Conservation (phyloP, 2,888 invertebrate genomes). For the Hypena proboscidalis region DNA sequence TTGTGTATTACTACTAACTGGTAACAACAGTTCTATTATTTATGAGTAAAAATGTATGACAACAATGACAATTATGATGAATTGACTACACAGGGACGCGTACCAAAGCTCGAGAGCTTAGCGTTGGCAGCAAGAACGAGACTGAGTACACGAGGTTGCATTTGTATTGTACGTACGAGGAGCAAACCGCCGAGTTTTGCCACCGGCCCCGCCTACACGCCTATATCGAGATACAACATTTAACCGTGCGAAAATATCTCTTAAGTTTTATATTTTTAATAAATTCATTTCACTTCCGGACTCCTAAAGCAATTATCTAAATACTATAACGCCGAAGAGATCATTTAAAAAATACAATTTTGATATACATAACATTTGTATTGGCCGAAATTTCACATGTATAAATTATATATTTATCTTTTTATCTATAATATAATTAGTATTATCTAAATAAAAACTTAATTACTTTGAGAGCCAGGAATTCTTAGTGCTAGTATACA, state of each 20-base stretch:
- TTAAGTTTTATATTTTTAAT: constrained; percentile 78
- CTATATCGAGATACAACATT: constrained; percentile 68
- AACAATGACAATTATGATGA: constrained; percentile 63
- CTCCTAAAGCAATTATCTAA: constrained; percentile 84
- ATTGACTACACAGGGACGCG: constrained; percentile 62
- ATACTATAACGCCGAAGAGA: constrained; percentile 80
- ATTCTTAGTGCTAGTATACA: constrained; percentile 72
- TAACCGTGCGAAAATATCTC: constrained; percentile 85
- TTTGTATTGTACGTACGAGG: constrained; percentile 1
- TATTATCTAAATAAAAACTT: constrained; percentile 76
- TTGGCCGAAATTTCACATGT: constrained; percentile 78
- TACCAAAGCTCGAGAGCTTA: constrained; percentile 46
- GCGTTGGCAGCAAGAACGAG: constrained; percentile 26
- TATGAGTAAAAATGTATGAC: constrained; percentile 52
- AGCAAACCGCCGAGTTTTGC: constrained; percentile 43
- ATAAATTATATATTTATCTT: constrained; percentile 70
- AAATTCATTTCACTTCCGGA: constrained; percentile 83
- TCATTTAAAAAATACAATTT: constrained; percentile 85
- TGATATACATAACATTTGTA: constrained; percentile 80
- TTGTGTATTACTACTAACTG: constrained; percentile 65
- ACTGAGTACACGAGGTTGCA: constrained; percentile 6
- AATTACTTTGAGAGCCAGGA: constrained; percentile 85
- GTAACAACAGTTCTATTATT: constrained; percentile 73
- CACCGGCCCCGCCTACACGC: constrained; percentile 53
- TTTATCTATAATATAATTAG: constrained; percentile 61